phyloP scores from a whole-genome alignment of 2,113 vertebrate species.

The Forbesichthys agassizii region DNA sequence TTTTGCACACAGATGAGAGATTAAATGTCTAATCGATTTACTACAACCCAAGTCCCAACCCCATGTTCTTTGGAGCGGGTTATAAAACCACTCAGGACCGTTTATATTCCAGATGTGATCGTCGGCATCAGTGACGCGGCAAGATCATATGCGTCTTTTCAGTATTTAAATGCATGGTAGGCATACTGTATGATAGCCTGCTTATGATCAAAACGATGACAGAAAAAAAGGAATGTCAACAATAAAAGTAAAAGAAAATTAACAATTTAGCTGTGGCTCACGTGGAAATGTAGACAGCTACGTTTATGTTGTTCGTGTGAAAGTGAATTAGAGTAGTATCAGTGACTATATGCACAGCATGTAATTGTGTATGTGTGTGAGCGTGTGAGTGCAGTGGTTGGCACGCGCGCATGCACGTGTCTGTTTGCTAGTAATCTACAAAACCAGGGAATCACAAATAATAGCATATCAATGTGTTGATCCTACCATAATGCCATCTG shows the following conservation, averaged over 20 bases:
- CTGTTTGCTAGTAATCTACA: no score
- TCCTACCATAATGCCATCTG: no score
- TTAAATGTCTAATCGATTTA: not conserved
- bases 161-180: not conserved
- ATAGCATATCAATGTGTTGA: not conserved
- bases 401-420: not conserved
- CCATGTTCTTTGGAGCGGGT: not conserved
- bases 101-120: conserved; percentile 8
- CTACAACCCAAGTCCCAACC: not conserved
- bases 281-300: conserved; percentile 44
- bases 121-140: conserved; percentile 12
- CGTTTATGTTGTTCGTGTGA: conserved; percentile 4
- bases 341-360: not conserved
- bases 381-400: not conserved
- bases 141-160: not conserved
- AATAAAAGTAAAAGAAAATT: not conserved
- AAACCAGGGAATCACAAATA: not conserved
- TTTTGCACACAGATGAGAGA: not conserved
- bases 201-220: not conserved
- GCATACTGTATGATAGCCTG: not conserved
- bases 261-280: conserved; percentile 4
- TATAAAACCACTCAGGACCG: conserved; percentile 6
- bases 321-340: not conserved
- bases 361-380: conserved; percentile 19
- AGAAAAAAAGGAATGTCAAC: not conserved